Evolutionary conservation across 2,797 vertebrate species (phyloP).

Genomic region (Argentina silus): DNA sequence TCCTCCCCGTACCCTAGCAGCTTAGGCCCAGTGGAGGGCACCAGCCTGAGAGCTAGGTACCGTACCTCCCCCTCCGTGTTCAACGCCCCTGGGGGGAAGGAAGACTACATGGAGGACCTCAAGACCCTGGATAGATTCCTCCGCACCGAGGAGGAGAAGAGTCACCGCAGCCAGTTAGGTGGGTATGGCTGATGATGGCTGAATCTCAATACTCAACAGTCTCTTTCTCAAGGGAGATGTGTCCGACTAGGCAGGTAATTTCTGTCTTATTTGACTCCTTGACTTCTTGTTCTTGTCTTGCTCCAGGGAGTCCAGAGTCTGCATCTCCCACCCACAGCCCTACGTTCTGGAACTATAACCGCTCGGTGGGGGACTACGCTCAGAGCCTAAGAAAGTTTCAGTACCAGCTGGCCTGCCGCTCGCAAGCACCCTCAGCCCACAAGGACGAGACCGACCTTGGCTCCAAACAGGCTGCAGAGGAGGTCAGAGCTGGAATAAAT

Average conservation of each 20-base stretch:
- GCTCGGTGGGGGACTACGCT: conserved; percentile 87
- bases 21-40: conserved; percentile 81
- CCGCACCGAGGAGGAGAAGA: conserved; percentile 89
- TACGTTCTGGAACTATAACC: conserved; percentile 95
- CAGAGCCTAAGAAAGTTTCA: conserved; percentile 94
- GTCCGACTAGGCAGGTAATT: too few species aligned
- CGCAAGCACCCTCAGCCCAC: conserved; percentile 91
- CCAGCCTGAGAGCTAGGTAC: conserved; percentile 85
- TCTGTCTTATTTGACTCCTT: background rate
- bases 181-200: background rate
- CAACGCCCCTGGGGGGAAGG: conserved; percentile 86
- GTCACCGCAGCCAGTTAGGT: conserved; percentile 91
- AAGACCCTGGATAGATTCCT: conserved; percentile 89
- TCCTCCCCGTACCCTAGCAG: conserved; percentile 80
- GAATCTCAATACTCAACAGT: too few species aligned
- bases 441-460: conserved; percentile 94
- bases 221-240: background rate
- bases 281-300: background rate
- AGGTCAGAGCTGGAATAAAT: conserved; percentile 74
- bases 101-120: conserved; percentile 91
- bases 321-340: conserved; percentile 88
- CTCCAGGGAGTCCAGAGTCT: conserved; percentile 89
- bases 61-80: conserved; percentile 88
- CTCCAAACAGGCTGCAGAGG: conserved; percentile 95
- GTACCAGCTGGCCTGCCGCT: conserved; percentile 93